Percentiles rank a stretch among this genome's conserved stretches.
Evolutionary conservation across 2,888 invertebrate genomes (phyloP).

Genomic region (Drosophila hamatofila): DNA sequence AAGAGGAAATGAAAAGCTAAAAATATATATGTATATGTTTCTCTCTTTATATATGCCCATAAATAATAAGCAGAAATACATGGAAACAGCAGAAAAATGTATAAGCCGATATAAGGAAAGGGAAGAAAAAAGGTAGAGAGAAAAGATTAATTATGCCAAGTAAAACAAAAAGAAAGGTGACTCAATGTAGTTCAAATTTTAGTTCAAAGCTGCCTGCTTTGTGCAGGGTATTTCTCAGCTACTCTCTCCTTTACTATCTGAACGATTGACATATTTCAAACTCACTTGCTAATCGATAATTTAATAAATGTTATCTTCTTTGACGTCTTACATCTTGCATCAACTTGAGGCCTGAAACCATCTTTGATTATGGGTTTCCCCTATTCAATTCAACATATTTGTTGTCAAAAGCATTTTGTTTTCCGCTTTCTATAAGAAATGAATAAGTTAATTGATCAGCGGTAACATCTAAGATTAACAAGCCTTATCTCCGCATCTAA

Average conservation of each 20-base stretch:
- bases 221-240: neutral
- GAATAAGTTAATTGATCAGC: conserved; percentile 8
- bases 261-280: neutral
- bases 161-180: neutral
- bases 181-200: conserved; percentile 1
- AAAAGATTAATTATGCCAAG: conserved; percentile 3
- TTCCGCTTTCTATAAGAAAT: conserved; percentile 6
- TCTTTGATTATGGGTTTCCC: neutral
- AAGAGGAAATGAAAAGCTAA: conserved; percentile 5
- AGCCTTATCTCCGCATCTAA: neutral
- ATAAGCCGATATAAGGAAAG: conserved; percentile 7
- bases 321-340: neutral
- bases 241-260: neutral
- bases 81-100: conserved; percentile 1
- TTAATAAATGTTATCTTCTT: neutral
- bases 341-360: neutral
- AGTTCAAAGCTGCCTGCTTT: neutral
- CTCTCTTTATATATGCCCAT: conserved; percentile 4
- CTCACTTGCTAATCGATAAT: conserved; percentile 4
- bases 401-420: conserved; percentile 3
- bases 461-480: conserved; percentile 13
- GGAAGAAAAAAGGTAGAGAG: neutral
- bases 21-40: conserved; percentile 1
- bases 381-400: conserved; percentile 1
- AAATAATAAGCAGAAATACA: conserved; percentile 6